Evolutionary conservation across 2,113 vertebrate species (phyloP).

Genomic region (Desmodus rotundus): DNA sequence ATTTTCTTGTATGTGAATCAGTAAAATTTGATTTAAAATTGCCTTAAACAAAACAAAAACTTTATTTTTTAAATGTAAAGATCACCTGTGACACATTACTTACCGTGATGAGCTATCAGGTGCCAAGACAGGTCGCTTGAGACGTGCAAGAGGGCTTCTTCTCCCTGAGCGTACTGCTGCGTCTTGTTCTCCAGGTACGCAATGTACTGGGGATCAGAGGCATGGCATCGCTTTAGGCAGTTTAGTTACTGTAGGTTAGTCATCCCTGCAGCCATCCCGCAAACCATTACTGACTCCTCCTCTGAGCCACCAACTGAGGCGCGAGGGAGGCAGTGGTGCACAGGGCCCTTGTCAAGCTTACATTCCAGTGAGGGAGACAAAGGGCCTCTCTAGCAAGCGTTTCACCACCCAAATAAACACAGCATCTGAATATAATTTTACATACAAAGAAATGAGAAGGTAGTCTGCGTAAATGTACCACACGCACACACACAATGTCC

Average conservation of each 20-base stretch:
- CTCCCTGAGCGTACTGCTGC: background rate
- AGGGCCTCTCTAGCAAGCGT: background rate
- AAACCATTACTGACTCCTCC: background rate
- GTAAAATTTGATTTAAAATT: background rate
- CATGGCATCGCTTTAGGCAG: background rate
- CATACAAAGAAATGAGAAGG: background rate
- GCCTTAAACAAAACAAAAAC: background rate
- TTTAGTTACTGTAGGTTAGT: background rate
- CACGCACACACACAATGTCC: background rate
- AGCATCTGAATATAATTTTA: background rate
- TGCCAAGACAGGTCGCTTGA: conserved; percentile 4
- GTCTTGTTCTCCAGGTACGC: background rate
- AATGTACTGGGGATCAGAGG: conserved; percentile 57
- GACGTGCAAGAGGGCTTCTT: fast-evolving
- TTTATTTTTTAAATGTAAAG: background rate
- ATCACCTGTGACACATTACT: background rate
- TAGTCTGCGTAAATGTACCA: background rate
- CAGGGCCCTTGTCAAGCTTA: background rate
- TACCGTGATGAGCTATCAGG: conserved; percentile 36
- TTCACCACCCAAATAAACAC: background rate
- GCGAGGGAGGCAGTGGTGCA: background rate
- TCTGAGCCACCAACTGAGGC: background rate
- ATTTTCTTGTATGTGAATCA: background rate
- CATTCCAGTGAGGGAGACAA: background rate
- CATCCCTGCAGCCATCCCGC: background rate